Evolutionary conservation across 2,113 vertebrate genomes (phyloP).

Genomic region (Crotophaga sulcirostris): DNA sequence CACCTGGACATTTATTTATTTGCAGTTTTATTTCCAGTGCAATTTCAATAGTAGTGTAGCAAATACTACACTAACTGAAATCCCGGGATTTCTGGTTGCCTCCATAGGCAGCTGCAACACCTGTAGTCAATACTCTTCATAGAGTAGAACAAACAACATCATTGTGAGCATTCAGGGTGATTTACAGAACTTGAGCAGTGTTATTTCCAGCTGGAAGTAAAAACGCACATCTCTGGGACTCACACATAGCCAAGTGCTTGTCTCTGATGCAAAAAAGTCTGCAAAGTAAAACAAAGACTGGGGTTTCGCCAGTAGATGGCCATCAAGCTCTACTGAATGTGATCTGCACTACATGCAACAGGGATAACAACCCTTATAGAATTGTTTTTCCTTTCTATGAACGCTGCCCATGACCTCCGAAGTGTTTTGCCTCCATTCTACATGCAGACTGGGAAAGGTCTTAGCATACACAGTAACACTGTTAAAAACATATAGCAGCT

Average conservation of each 20-base stretch:
- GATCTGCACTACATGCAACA: fast-evolving
- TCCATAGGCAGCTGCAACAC: neutral
- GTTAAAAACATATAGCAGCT: neutral
- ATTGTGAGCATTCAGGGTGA: neutral
- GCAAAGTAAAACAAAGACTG: neutral
- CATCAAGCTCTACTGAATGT: neutral
- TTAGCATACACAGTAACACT: neutral
- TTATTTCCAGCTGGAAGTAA: neutral
- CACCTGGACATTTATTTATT: neutral
- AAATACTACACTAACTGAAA: neutral
- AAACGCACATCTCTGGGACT: neutral
- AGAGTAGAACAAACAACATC: neutral
- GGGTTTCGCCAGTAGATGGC: constrained; percentile 52
- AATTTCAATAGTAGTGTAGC: neutral
- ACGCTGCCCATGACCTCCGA: neutral
- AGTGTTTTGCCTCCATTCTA: neutral
- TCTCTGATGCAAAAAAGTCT: neutral
- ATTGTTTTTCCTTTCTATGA: neutral
- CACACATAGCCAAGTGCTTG: neutral
- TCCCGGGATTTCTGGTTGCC: neutral
- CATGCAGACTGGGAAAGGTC: neutral
- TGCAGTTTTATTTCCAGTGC: neutral
- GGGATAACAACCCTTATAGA: neutral
- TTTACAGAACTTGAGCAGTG: neutral
- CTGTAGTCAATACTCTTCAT: neutral